Evolutionary conservation across 2,888 invertebrate species (phyloP).

Genomic region (Acleris cristana): DNA sequence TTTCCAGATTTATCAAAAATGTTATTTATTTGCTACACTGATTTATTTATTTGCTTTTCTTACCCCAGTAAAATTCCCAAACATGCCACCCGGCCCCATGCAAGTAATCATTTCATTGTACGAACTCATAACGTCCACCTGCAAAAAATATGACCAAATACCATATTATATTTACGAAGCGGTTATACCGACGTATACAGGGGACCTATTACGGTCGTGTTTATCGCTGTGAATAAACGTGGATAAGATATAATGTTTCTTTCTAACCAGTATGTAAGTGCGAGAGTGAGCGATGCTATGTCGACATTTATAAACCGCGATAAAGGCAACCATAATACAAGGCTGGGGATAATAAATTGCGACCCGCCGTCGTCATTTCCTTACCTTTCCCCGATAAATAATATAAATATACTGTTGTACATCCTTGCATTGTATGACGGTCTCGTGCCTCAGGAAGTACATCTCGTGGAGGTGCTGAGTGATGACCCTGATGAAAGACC

Average conservation of each 20-base stretch:
- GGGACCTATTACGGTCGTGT: not conserved
- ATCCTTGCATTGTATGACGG: constrained; percentile 76
- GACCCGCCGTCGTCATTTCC: constrained; percentile 21
- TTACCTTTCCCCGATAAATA: constrained; percentile 80
- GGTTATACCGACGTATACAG: constrained; percentile 1
- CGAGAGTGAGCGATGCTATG: too few species aligned
- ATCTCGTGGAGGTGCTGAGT: constrained; percentile 79
- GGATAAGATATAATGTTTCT: too few species aligned
- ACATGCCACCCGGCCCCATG: constrained; percentile 82
- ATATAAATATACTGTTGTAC: constrained; percentile 77
- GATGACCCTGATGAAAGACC: constrained; percentile 80
- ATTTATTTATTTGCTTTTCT: constrained; percentile 42
- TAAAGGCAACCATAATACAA: too few species aligned
- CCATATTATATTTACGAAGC: constrained; percentile 18
- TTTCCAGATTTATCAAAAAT: too few species aligned
- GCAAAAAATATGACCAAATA: constrained; percentile 39
- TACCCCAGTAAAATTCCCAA: constrained; percentile 78
- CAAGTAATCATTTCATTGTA: constrained; percentile 80
- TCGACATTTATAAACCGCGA: too few species aligned
- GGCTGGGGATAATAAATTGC: constrained; percentile 11
- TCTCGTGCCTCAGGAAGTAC: constrained; percentile 78
- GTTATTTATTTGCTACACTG: too few species aligned
- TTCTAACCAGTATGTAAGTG: too few species aligned
- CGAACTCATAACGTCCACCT: constrained; percentile 76
- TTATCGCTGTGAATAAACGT: too few species aligned